phyloP scores from a whole-genome alignment of 2,797 vertebrate genomes.

The Myripristis murdjan region DNA sequence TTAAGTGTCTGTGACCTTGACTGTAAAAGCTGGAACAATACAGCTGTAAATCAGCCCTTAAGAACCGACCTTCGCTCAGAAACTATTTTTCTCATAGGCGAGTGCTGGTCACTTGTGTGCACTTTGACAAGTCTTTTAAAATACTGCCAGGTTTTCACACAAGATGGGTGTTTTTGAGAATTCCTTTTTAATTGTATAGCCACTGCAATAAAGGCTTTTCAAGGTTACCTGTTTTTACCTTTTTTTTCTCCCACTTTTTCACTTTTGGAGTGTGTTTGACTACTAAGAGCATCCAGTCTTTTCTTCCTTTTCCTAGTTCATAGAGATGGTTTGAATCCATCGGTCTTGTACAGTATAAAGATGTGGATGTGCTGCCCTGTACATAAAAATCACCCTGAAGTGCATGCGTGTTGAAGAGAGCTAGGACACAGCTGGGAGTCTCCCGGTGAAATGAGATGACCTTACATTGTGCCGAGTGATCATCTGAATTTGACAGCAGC shows the following conservation, averaged over 20 bases:
- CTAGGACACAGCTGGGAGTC: conserved; percentile 46
- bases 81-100: conserved; percentile 1
- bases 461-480: conserved; percentile 69
- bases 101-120: neutral
- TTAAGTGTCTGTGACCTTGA: conserved; percentile 36
- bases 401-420: neutral
- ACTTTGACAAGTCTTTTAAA: conserved; percentile 4
- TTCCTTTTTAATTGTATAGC: neutral
- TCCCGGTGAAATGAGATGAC: conserved; percentile 65
- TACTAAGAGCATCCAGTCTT: too few species aligned
- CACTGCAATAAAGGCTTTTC: too few species aligned
- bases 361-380: too few species aligned
- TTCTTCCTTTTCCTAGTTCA: too few species aligned
- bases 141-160: too few species aligned
- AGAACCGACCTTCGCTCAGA: conserved; percentile 14
- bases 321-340: neutral
- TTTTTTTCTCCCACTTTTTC: too few species aligned
- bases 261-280: too few species aligned
- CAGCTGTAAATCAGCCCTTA: conserved; percentile 29
- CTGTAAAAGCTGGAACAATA: conserved; percentile 24
- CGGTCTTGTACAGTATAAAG: neutral
- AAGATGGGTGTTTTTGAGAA: neutral
- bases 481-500: conserved; percentile 61
- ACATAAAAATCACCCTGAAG: conserved; percentile 17
- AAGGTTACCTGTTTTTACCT: too few species aligned